Percentiles rank a stretch among this genome's conserved stretches.
phyloP scores from a whole-genome alignment of 2,888 invertebrate genomes.

The Oligia fasciuncula region DNA sequence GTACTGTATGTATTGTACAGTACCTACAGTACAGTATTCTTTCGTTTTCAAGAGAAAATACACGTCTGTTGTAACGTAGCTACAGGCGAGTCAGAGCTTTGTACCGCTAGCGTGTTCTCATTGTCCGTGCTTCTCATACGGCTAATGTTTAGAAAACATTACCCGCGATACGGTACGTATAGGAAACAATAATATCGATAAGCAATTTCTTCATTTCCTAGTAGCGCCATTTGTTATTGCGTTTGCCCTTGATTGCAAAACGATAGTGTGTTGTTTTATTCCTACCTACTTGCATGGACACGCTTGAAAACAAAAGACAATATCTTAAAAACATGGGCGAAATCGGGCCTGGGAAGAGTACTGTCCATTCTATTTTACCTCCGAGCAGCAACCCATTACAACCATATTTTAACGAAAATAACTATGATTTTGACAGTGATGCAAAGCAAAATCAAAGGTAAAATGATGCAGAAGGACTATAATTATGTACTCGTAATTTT shows the following conservation, averaged over 20 bases:
- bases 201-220: constrained; percentile 76
- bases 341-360: not conserved
- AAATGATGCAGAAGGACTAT: not conserved
- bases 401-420: no score
- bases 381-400: no score
- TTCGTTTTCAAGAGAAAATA: constrained; percentile 50
- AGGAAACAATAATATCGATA: constrained; percentile 75
- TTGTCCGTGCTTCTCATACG: constrained; percentile 62
- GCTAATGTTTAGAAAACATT: constrained; percentile 77
- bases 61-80: constrained; percentile 20
- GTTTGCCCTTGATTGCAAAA: constrained; percentile 66
- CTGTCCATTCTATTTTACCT: not conserved
- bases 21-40: constrained; percentile 8
- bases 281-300: not conserved
- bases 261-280: constrained; percentile 35
- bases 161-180: constrained; percentile 65
- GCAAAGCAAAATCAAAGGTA: not conserved
- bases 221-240: constrained; percentile 67
- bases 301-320: constrained; percentile 14
- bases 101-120: constrained; percentile 51
- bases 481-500: no score
- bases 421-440: not conserved
- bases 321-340: constrained; percentile 5
- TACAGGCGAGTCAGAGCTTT: constrained; percentile 45
- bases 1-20: constrained; percentile 18